Evolutionary conservation across 2,888 invertebrate species (phyloP).

Genomic region (Margaritifera margaritifera): DNA sequence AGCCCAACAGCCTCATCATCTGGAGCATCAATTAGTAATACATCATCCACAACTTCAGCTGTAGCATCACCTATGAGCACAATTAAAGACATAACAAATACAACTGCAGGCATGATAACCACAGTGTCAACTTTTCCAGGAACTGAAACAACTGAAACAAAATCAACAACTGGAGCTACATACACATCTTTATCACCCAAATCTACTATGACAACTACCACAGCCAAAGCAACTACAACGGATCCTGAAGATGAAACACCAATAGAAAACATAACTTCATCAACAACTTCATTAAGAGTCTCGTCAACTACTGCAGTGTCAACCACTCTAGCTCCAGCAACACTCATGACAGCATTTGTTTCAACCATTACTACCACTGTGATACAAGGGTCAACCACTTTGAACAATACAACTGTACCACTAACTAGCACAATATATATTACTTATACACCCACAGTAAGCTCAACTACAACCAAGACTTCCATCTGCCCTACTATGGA

Average conservation of each 20-base stretch:
- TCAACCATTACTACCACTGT: not conserved
- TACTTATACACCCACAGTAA: constrained; percentile 2
- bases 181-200: not conserved
- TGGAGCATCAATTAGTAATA: not conserved
- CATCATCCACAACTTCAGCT: not conserved
- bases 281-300: not conserved
- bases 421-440: not conserved
- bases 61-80: not conserved
- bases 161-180: constrained; percentile 5
- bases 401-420: not conserved
- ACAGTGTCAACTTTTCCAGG: constrained; percentile 3
- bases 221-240: too few species aligned
- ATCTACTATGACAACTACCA: not conserved
- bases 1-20: not conserved
- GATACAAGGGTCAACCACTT: constrained; percentile 1
- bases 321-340: not conserved
- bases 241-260: not conserved
- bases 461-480: constrained; percentile 4
- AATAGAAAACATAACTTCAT: constrained; percentile 4
- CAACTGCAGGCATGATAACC: constrained; percentile 2
- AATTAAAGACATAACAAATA: not conserved
- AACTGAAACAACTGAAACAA: constrained; percentile 2
- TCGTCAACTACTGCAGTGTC: constrained; percentile 3
- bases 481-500: not conserved
- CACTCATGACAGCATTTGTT: not conserved